These are phyloP conservation scores for Allygus modestus DNA, from an alignment of 2,888 invertebrate species.

Conservation along the genomic window DNA sequence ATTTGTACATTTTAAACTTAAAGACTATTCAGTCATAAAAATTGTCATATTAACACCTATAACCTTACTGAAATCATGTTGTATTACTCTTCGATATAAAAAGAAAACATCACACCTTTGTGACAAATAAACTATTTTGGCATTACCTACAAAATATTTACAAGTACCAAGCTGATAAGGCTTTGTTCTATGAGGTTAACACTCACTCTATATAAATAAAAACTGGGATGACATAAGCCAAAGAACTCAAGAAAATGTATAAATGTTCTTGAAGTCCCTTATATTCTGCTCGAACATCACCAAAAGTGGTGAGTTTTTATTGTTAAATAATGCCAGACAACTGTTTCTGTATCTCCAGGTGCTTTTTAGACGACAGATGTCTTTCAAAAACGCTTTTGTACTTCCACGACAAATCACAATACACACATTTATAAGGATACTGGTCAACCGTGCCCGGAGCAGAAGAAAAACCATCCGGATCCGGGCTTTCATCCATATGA, in stretches of 20 bases:
- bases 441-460: slow-evolving; percentile 25
- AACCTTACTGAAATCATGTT: background rate
- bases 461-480: background rate
- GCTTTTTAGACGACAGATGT: slow-evolving; percentile 55
- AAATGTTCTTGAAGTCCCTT: slow-evolving; percentile 1
- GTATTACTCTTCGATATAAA: too few species aligned
- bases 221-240: background rate
- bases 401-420: slow-evolving; percentile 61
- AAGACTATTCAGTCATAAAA: slow-evolving; percentile 34
- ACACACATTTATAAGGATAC: slow-evolving; percentile 60
- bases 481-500: slow-evolving; percentile 37
- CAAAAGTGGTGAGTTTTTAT: slow-evolving; percentile 45
- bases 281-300: slow-evolving; percentile 9
- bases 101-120: too few species aligned
- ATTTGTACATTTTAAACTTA: background rate
- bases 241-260: background rate
- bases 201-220: background rate
- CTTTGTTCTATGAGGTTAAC: background rate
- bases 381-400: slow-evolving; percentile 61
- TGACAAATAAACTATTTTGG: too few species aligned
- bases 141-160: background rate
- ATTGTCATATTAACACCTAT: slow-evolving; percentile 13
- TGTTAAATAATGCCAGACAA: slow-evolving; percentile 60
- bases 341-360: slow-evolving; percentile 53
- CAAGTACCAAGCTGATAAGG: slow-evolving; percentile 5